These are phyloP conservation scores for Noctua comes DNA, from an alignment of 2,888 invertebrate genomes.

Conservation along the genomic window DNA sequence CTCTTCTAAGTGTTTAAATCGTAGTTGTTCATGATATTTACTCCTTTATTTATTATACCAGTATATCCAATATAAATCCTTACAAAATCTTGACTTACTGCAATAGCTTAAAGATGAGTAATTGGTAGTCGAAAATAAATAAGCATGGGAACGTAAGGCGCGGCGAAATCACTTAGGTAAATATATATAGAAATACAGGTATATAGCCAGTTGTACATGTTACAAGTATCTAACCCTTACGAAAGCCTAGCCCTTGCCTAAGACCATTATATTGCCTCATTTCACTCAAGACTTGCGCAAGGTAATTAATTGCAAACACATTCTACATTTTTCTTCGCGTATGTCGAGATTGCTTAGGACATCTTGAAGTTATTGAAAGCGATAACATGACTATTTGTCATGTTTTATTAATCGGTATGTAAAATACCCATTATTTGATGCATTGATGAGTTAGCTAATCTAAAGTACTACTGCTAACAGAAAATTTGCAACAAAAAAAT, in stretches of 20 bases:
- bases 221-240: slow-evolving; percentile 37
- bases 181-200: slow-evolving; percentile 22
- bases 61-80: background rate
- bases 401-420: background rate
- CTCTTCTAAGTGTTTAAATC: background rate
- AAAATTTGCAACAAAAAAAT: slow-evolving; percentile 10
- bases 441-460: background rate
- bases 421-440: background rate
- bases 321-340: slow-evolving; percentile 29
- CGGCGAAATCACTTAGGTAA: slow-evolving; percentile 4
- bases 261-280: slow-evolving; percentile 40
- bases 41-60: slow-evolving; percentile 23
- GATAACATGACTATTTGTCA: slow-evolving; percentile 1
- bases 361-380: slow-evolving; percentile 33
- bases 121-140: slow-evolving; percentile 16
- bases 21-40: background rate
- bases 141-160: slow-evolving; percentile 28
- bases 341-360: slow-evolving; percentile 20
- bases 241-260: slow-evolving; percentile 46
- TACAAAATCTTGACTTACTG: background rate
- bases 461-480: background rate
- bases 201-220: slow-evolving; percentile 5
- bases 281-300: slow-evolving; percentile 35
- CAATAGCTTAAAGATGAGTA: slow-evolving; percentile 28
- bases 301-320: slow-evolving; percentile 22